Percentiles rank a stretch among this genome's conserved stretches.
Conservation (phyloP, 2,113 vertebrate genomes). For the Romanogobio albipinnatus region DNA sequence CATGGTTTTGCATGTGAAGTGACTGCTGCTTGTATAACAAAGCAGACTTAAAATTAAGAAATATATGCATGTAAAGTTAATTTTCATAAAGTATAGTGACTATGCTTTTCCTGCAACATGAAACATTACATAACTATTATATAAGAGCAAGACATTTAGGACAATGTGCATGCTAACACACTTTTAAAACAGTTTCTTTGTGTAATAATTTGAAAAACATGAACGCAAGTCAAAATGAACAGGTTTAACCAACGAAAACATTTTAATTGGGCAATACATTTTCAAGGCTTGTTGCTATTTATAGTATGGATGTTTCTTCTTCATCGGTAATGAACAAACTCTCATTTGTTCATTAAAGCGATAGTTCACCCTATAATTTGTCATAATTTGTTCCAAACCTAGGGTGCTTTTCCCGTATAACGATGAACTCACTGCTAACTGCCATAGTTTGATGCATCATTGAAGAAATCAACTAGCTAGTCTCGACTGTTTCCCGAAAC, state of each 20-base stretch:
- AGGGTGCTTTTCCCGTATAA: no score
- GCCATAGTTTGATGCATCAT: no score
- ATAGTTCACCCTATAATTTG: neutral
- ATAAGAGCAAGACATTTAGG: neutral
- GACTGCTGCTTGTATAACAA: constrained; percentile 9
- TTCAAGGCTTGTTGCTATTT: constrained; percentile 25
- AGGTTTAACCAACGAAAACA: neutral
- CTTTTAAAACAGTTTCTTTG: constrained; percentile 1
- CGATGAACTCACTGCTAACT: no score
- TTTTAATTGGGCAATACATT: constrained; percentile 22
- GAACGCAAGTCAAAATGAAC: neutral
- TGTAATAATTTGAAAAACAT: constrained; percentile 5
- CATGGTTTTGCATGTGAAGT: constrained; percentile 33
- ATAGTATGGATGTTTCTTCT: constrained; percentile 5
- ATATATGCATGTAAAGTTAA: neutral
- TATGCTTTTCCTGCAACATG: neutral
- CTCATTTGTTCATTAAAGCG: constrained; percentile 15
- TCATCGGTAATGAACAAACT: neutral
- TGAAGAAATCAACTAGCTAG: no score
- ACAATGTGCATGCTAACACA: neutral
- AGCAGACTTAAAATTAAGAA: neutral
- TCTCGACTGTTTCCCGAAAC: no score
- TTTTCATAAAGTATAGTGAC: neutral
- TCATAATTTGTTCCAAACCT: neutral
- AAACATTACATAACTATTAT: constrained; percentile 8